Percentiles rank a stretch among this genome's conserved stretches.
phyloP scores from a whole-genome alignment of 2,797 vertebrate species.

The Trachops cirrhosus region DNA sequence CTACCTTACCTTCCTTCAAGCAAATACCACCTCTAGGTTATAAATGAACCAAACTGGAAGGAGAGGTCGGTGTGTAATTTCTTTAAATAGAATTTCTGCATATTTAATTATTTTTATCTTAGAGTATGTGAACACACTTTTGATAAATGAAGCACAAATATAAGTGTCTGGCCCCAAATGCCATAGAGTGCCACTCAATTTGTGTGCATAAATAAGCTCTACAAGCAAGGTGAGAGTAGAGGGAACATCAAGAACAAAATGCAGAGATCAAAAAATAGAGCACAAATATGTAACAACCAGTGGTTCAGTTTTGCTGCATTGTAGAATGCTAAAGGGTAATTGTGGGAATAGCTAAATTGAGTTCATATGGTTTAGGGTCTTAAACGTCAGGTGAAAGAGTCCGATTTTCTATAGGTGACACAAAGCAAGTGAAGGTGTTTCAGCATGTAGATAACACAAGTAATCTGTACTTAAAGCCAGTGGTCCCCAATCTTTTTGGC shows the following conservation, averaged over 20 bases:
- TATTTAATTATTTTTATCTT: slow-evolving; percentile 33
- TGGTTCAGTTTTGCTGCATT: background rate
- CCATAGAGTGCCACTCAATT: background rate
- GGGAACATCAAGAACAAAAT: background rate
- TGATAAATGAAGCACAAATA: background rate
- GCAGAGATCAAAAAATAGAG: background rate
- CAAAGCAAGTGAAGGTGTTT: background rate
- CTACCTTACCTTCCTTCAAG: background rate
- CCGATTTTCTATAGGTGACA: background rate
- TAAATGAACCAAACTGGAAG: background rate
- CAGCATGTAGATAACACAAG: background rate
- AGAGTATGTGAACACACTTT: background rate
- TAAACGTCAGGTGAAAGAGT: background rate
- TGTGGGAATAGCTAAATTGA: background rate
- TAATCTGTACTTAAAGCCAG: background rate
- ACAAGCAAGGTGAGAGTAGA: background rate
- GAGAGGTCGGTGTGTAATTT: background rate
- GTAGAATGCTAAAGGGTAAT: background rate
- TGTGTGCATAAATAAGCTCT: background rate
- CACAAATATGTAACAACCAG: background rate
- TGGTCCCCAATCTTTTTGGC: too few species aligned
- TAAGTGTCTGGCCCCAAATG: background rate
- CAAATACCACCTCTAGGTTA: background rate
- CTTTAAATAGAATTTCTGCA: background rate
- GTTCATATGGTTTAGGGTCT: background rate